Percentiles rank a stretch among this genome's conserved stretches.
phyloP scores from a whole-genome alignment of 2,797 vertebrate genomes.

The Ptychobarbus kaznakovi region DNA sequence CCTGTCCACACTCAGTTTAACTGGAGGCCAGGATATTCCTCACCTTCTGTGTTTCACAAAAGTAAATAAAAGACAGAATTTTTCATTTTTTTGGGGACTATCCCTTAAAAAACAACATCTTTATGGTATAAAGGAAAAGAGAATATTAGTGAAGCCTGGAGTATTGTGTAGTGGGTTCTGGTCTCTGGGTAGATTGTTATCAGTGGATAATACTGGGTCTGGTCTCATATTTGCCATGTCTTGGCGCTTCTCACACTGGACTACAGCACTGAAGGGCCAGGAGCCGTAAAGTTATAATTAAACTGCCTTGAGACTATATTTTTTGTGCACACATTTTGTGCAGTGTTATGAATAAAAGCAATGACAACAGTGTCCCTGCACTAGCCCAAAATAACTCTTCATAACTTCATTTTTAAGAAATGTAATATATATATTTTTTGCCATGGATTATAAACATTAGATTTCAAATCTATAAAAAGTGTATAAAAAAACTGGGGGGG shows the following conservation, averaged over 20 bases:
- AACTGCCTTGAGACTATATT: background rate
- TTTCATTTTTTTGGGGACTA: too few relatives aligned
- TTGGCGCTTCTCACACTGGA: constrained; percentile 14
- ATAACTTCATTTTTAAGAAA: background rate
- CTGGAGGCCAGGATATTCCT: background rate
- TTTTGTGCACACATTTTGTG: background rate
- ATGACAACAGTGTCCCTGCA: constrained; percentile 3
- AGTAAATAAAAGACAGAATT: background rate
- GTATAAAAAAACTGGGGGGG: too few relatives aligned
- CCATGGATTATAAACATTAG: background rate
- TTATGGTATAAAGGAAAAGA: background rate
- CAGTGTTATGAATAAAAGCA: constrained; percentile 8
- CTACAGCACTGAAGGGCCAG: constrained; percentile 9
- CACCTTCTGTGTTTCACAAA: background rate
- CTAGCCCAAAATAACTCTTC: background rate
- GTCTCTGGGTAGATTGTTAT: constrained; percentile 19
- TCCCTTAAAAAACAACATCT: background rate
- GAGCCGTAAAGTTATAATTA: constrained; percentile 39
- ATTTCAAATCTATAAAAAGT: background rate
- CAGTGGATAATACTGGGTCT: background rate
- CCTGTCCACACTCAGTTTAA: background rate
- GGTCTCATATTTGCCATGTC: constrained; percentile 7
- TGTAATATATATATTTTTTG: too few relatives aligned
- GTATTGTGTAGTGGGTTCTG: background rate
- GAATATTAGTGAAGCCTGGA: background rate